phyloP scores from a whole-genome alignment of 1,140 invertebrate genomes.

The Lordiphosa stackelbergi region DNA sequence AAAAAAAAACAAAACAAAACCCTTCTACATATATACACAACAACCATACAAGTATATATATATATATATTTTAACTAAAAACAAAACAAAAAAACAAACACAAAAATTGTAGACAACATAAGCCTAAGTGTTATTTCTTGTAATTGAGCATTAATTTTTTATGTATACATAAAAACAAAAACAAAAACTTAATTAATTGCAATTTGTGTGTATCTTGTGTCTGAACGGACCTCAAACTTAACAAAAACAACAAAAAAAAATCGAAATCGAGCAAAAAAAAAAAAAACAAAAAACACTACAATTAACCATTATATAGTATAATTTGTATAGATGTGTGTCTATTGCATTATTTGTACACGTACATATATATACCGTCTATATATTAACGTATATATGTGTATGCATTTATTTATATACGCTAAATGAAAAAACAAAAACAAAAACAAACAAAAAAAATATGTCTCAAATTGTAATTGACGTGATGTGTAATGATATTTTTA shows the following conservation, averaged over 20 bases:
- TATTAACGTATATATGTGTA: constrained; percentile 56
- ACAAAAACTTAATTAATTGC: constrained; percentile 38
- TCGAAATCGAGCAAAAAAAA: constrained; percentile 19
- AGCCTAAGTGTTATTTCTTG: constrained; percentile 73
- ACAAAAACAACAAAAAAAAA: constrained; percentile 19
- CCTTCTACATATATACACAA: constrained; percentile 15
- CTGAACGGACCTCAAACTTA: constrained; percentile 73
- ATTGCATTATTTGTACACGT: constrained; percentile 73
- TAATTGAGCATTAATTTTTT: constrained; percentile 74
- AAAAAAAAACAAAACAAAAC: not conserved
- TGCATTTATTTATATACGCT: constrained; percentile 71
- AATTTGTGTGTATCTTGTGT: constrained; percentile 67
- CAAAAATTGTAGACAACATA: constrained; percentile 56
- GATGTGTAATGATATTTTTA: constrained; percentile 76
- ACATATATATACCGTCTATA: constrained; percentile 49
- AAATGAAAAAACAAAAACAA: constrained; percentile 33
- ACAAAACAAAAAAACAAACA: constrained; percentile 12
- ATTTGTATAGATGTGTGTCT: constrained; percentile 75
- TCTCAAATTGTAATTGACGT: constrained; percentile 72
- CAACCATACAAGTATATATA: constrained; percentile 18
- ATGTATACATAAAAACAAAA: constrained; percentile 22
- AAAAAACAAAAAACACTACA: constrained; percentile 30
- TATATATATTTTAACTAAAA: constrained; percentile 57
- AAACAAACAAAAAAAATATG: constrained; percentile 30
- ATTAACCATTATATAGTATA: constrained; percentile 73